Evolutionary conservation across 2,797 vertebrate species (phyloP), one percentile per base, ranked within the genome.

Genomic region (Adrianichthys oophorus): DNA sequence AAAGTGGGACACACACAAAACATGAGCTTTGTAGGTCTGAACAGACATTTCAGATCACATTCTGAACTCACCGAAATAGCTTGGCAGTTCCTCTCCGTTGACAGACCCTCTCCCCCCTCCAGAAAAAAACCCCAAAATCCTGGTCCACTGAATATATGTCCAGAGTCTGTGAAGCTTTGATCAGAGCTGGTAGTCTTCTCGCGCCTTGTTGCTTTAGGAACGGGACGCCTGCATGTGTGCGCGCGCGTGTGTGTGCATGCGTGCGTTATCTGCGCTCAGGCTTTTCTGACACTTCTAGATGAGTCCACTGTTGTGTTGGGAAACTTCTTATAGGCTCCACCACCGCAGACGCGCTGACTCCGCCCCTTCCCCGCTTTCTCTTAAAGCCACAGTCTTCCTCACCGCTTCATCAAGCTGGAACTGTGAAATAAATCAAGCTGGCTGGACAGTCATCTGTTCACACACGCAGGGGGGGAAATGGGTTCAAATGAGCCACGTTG

Each of bases 51-150:
- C 50, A 54, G 62, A 55, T 68, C 23, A 50, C 18, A 54, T 62
- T 77, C 41, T 59, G 17, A 60, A 87, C 88, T 91, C 76, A 92
- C 91, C 90, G 83, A 80, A 79, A 68, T 63, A 67, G 74, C 65
- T 69, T 59, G 14, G 52, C 50, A 37, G 43, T 51, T 70, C 24
- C 71, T 57, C 67, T 63, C 63, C 61, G 50, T 73, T 61, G 56
- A 48, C 62, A 62, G 63, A 50, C 66, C 59, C 61, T 23, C 32
- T 37, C 1, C 32, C 3, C 32, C 32, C 32, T 37, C 32, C 10
- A 37, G 10, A 13, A 12, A 37, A 32, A 12, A 37, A 2, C 1
- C 32, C 8, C 29, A 69, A 56, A 56, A 68, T 77, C 65, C 79
- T 69, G 74, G 21, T 50, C 44, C 41, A 24, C 41, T 54, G 64